A percentile compares a stretch with the other conserved stretches of the same genome.
phyloP scores from a whole-genome alignment of 2,113 vertebrate species.

The Euleptes europaea region DNA sequence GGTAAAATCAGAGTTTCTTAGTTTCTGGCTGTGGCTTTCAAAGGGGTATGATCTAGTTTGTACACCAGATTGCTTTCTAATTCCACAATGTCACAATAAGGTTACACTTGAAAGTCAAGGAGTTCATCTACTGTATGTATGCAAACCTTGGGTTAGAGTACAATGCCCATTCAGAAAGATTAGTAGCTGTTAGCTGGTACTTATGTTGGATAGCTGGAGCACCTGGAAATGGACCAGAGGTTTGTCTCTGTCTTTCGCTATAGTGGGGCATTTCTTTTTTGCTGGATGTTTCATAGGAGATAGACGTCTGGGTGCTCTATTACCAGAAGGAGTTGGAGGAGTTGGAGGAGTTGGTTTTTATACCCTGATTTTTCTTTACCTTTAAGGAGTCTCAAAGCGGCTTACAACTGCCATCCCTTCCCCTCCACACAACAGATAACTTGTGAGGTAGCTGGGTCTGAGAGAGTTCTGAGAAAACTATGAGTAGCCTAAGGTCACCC shows the following conservation, averaged over 20 bases:
- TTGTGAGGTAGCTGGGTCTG: too few relatives aligned
- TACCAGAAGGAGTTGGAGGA: too few relatives aligned
- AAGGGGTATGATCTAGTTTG: not conserved
- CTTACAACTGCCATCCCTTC: too few relatives aligned
- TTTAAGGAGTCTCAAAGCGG: too few relatives aligned
- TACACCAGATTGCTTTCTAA: slow-evolving; percentile 2
- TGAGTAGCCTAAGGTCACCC: too few relatives aligned
- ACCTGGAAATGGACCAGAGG: not conserved
- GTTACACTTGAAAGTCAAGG: slow-evolving; percentile 1
- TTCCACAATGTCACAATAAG: slow-evolving; percentile 11
- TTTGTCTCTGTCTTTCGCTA: not conserved
- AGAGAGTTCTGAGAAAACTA: too few relatives aligned
- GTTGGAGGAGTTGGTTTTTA: too few relatives aligned
- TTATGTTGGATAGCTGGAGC: not conserved
- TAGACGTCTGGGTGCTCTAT: not conserved
- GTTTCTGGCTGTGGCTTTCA: slow-evolving; percentile 4
- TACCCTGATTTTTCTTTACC: too few relatives aligned
- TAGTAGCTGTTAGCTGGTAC: not conserved
- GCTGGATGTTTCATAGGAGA: not conserved
- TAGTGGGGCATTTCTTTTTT: not conserved
- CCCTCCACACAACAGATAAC: too few relatives aligned
- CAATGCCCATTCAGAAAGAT: not conserved
- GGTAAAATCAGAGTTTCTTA: not conserved
- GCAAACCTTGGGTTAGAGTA: not conserved
- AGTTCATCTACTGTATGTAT: not conserved